Evolutionary conservation across 2,888 invertebrate genomes (phyloP), one percentile per base, ranked within the genome.

Genomic region (Philopedon plagiatum): DNA sequence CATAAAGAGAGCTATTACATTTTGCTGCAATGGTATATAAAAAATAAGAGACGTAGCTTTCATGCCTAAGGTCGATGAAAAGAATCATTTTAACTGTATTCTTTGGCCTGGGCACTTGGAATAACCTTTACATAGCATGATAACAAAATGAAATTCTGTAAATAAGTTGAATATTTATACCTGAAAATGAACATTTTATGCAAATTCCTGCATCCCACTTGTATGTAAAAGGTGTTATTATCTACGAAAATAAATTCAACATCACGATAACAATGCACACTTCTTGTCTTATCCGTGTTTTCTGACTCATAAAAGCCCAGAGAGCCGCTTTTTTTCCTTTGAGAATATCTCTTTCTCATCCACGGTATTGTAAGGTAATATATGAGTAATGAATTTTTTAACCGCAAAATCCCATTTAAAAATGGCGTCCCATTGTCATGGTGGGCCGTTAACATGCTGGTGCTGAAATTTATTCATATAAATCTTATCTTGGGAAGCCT

Each of bases 371-470:
- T 65, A 68, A 72, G 46, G 49, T 68, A 58, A 67, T 72, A 71
- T 64, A 73, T 68, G 66, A 70, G 69, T 73, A 73, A 73, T 69
- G 69, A 61, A 73, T 57, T 73, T 70, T 49, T 67, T 70, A 71
- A 67, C 70, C 66, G 44, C 51, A 71, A 73, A 73, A 70, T 65
- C 70, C 58, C 67, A 66, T 74, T 74, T 70, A 70, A 73, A 73
- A 74, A 70, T 71, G 67, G 74, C 71, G 57, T 57, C 71, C 70
- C 66, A 74, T 74, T 74, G 74, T 74, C 57, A 67, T 62, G 54
- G 74, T 74, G 66, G 74, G 74, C 66, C 57, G 74, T 73, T 73
- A 64, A 69, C 73, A 67, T 23, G 63, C 63, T 21, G 56, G 32
- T 41, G 57, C 13, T 60, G 44, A 69, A 64, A 73, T 68, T 73